These are phyloP conservation scores for Biston stratarius DNA, from an alignment of 2,888 invertebrate genomes.

Conservation along the genomic window DNA sequence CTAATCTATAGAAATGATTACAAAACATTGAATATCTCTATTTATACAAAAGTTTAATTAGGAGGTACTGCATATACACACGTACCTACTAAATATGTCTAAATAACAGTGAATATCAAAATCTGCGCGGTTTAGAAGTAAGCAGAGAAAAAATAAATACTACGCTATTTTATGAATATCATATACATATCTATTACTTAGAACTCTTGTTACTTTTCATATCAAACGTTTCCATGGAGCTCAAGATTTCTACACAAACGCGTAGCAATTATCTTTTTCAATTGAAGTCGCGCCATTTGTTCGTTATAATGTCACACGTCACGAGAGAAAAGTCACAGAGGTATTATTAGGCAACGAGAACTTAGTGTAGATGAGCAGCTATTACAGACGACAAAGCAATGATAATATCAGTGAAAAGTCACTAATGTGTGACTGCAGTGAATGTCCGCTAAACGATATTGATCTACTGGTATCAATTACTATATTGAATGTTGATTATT, in stretches of 20 bases:
- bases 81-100: no score
- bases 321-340: conserved; percentile 38
- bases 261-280: conserved; percentile 36
- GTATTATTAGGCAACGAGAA: conserved; percentile 19
- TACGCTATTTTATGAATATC: conserved; percentile 1
- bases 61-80: no score
- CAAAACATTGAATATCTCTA: no score
- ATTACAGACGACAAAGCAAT: conserved; percentile 1
- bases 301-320: conserved; percentile 42
- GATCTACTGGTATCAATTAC: no score
- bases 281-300: conserved; percentile 45
- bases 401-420: conserved; percentile 11
- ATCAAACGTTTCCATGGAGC: conserved; percentile 29
- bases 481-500: no score
- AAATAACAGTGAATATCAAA: no score
- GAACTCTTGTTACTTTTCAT: conserved; percentile 5
- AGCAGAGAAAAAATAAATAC: no score
- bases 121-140: no score
- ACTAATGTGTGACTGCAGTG: not conserved
- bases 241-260: conserved; percentile 25
- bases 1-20: no score
- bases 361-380: not conserved
- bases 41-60: no score
- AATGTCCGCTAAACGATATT: not conserved
- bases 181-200: no score